Evolutionary conservation across 2,888 invertebrate species (phyloP).

Genomic region (Idaea aversata): DNA sequence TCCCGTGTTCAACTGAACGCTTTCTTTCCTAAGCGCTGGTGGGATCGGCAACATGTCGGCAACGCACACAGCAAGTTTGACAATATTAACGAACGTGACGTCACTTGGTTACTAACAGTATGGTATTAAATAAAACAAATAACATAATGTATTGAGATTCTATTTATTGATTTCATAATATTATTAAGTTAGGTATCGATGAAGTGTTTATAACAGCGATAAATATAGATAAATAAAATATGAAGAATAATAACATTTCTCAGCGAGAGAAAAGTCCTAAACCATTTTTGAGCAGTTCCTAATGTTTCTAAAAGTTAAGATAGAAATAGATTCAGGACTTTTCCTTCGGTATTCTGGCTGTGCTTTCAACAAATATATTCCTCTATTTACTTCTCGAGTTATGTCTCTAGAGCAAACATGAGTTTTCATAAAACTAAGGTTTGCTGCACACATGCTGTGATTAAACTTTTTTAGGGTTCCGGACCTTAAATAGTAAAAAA

Average conservation of each 20-base stretch:
- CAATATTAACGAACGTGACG: no score
- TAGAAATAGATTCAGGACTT: background rate
- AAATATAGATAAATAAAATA: constrained; percentile 60
- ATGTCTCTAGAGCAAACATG: no score
- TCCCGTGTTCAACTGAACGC: no score
- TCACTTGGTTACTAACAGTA: no score
- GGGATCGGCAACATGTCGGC: no score
- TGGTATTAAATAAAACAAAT: constrained; percentile 30
- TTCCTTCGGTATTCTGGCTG: background rate
- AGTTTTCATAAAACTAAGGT: no score
- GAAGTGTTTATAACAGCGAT: constrained; percentile 52
- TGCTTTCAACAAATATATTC: background rate
- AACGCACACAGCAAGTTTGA: no score
- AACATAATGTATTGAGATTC: constrained; percentile 35
- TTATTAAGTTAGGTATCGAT: constrained; percentile 57
- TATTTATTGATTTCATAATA: constrained; percentile 76
- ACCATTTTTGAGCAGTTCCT: background rate
- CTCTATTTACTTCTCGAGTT: no score
- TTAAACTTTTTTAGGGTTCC: no score
- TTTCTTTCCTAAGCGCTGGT: no score
- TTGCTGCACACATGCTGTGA: no score
- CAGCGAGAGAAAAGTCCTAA: constrained; percentile 23
- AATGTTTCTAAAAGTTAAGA: background rate
- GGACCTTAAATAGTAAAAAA: no score
- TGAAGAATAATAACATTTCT: constrained; percentile 59